Evolutionary conservation across 2,888 invertebrate genomes (phyloP), one percentile per base, ranked within the genome.

Genomic region (Deroplatys truncata): DNA sequence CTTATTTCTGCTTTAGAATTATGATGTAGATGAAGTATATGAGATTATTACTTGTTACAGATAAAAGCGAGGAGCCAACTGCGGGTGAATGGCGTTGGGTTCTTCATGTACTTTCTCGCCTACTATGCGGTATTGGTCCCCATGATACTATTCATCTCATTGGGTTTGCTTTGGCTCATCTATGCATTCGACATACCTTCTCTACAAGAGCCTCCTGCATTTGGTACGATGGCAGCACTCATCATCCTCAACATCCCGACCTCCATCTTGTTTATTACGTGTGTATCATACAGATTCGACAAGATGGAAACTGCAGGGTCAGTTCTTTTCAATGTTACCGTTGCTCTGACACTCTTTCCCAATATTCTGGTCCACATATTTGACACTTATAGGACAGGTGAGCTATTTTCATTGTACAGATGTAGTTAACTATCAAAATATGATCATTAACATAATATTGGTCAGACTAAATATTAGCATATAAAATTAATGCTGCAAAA

Each of bases 291-390:
- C 92, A 94, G 97, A 88, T 98, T 98, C 93, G 96, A 97, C 93
- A 97, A 97, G 92, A 96, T 96, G 94, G 98, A 98, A 92, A 97
- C 97, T 9, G 97, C 97, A 1, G 97, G 97, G 92, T 96, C 96
- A 90, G 96, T 97, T 91, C 94, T 97, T 93, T 97, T 97, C 0
- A 97, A 97, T 92, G 95, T 97, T 43, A 96, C 96, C 25, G 96
- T 96, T 0, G 96, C 96, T 93, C 93, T 96, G 82, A 97, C 97
- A 0, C 95, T 97, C 87, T 94, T 97, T 91, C 97, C 97, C 0
- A 97, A 97, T 92, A 93, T 96, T 28, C 92, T 97, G 82, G 97
- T 97, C 2, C 95, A 96, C 88, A 94, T 96, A 43, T 92, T 97
- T 87, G 97, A 97, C 82, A 89, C 84, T 84, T 56, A 88, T 35